Percentiles rank a stretch among this genome's conserved stretches.
These are phyloP conservation scores for Leptoclinus maculatus DNA, from an alignment of 2,797 vertebrate genomes.

Conservation along the genomic window DNA sequence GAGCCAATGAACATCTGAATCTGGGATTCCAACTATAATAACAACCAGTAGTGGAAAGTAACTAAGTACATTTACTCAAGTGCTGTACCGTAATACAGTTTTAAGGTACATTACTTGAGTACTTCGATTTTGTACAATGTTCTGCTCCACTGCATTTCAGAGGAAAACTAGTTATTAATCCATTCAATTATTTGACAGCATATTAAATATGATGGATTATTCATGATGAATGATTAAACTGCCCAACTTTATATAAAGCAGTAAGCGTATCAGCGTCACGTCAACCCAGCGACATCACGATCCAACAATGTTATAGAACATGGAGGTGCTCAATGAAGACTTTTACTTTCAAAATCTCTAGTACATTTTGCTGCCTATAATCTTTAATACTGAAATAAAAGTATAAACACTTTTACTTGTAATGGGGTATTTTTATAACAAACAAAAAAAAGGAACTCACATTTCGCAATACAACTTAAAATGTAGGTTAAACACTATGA, in stretches of 20 bases:
- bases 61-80: not conserved
- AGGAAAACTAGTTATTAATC: not conserved
- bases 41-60: not conserved
- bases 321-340: not conserved
- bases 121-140: not conserved
- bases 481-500: not conserved
- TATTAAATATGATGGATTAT: not conserved
- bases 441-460: not conserved
- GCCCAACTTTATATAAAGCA: not conserved
- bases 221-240: not conserved
- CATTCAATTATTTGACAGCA: not conserved
- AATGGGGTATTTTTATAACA: conserved; percentile 1
- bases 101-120: not conserved
- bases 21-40: conserved; percentile 1
- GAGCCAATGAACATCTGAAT: conserved; percentile 2
- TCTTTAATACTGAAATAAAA: not conserved
- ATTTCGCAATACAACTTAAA: not conserved
- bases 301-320: not conserved
- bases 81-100: not conserved
- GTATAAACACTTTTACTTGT: not conserved
- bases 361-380: not conserved
- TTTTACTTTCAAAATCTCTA: not conserved
- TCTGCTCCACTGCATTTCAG: not conserved
- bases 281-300: not conserved
- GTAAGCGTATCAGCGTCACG: not conserved